phyloP scores from a whole-genome alignment of 2,888 invertebrate species.

The Pachymerium ferrugineum region DNA sequence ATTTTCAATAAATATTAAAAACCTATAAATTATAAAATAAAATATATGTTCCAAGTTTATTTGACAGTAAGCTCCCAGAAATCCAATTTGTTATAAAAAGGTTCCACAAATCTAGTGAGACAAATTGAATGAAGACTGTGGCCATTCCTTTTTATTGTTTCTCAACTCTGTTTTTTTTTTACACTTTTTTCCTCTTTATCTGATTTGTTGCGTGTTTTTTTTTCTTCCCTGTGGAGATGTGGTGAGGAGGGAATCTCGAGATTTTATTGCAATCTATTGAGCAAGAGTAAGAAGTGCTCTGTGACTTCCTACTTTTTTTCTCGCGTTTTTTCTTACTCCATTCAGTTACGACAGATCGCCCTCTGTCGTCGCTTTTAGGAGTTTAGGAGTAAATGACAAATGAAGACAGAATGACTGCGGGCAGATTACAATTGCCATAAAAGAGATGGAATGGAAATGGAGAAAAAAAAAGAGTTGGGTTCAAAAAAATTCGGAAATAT shows the following conservation, averaged over 20 bases:
- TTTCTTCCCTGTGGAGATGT: not conserved
- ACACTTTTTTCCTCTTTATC: not conserved
- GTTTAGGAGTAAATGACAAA: not conserved
- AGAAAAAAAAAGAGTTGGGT: not conserved
- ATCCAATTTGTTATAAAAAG: not conserved
- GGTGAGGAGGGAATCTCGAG: not conserved
- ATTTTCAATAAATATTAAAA: not conserved
- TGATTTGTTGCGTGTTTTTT: not conserved
- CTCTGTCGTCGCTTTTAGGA: not conserved
- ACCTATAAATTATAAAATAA: not conserved
- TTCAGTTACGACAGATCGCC: not conserved
- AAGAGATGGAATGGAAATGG: not conserved
- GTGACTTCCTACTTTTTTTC: not conserved
- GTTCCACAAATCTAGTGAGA: not conserved
- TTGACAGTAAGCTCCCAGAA: not conserved
- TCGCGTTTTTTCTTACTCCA: too few species aligned
- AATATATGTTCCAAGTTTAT: not conserved
- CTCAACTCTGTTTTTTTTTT: not conserved
- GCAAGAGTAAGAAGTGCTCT: not conserved
- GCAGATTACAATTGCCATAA: not conserved
- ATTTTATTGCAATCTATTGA: not conserved
- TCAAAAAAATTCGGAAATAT: too few species aligned
- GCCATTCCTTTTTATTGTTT: not conserved
- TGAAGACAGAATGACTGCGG: not conserved
- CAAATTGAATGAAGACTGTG: not conserved